Evolutionary conservation across 53 echinoderm and acorn worm species (phyloP).

Genomic region (Zoroaster sp.): DNA sequence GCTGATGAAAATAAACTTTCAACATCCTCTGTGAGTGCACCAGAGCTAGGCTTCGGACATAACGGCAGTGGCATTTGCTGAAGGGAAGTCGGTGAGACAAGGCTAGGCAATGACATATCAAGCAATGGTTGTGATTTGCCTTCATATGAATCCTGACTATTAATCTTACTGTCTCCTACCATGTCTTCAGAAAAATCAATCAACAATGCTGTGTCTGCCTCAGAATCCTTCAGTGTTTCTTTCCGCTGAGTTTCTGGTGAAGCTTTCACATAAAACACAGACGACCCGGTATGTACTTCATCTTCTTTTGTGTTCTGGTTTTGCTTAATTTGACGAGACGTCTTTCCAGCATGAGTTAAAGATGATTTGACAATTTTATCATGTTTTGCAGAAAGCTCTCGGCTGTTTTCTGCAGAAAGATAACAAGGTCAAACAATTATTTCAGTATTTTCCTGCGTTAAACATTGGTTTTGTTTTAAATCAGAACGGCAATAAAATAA

Average conservation of each 20-base stretch:
- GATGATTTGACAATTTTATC: slow-evolving; percentile 30
- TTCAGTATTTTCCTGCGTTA: too few species aligned
- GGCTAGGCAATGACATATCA: slow-evolving; percentile 29
- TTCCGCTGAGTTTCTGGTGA: neutral
- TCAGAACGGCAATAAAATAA: neutral
- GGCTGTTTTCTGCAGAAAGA: slow-evolving; percentile 38
- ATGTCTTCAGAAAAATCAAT: slow-evolving; percentile 71
- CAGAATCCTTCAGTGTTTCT: neutral
- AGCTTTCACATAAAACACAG: slow-evolving; percentile 58
- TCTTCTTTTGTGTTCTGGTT: neutral
- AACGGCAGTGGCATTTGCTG: slow-evolving; percentile 22
- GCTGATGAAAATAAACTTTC: neutral
- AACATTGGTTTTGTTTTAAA: neutral
- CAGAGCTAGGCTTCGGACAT: neutral
- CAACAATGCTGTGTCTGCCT: slow-evolving; percentile 57
- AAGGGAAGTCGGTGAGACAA: neutral
- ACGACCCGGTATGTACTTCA: slow-evolving; percentile 29
- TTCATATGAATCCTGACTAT: neutral
- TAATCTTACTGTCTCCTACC: neutral
- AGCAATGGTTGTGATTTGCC: neutral
- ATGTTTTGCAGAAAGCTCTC: slow-evolving; percentile 23
- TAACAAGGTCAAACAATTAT: neutral
- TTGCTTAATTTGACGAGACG: neutral
- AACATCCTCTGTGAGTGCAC: neutral
- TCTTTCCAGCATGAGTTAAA: neutral